Percentiles rank a stretch among this genome's conserved stretches.
Conservation (phyloP, 2,888 invertebrate genomes). For the Melanchra persicariae region DNA sequence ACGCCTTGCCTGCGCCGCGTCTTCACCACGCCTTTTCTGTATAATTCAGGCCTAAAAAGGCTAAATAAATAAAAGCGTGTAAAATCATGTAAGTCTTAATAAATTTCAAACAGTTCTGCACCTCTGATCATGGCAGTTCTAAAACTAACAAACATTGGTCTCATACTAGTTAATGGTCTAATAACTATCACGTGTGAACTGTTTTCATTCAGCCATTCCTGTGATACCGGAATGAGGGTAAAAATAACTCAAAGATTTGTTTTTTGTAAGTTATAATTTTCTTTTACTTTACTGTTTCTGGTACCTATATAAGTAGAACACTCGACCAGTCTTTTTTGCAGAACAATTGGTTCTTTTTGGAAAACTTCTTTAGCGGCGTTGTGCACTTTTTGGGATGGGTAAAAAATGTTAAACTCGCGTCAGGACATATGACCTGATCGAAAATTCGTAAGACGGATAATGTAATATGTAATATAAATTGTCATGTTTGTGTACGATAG, state of each 20-base stretch:
- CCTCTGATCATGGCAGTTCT: slow-evolving; percentile 53
- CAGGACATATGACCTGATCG: too few species aligned
- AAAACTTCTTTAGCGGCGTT: too few species aligned
- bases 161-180: slow-evolving; percentile 21
- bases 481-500: too few species aligned
- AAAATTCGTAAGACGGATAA: too few species aligned
- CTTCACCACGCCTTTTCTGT: too few species aligned
- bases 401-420: too few species aligned
- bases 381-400: too few species aligned
- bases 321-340: not conserved
- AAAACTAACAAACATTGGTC: slow-evolving; percentile 38
- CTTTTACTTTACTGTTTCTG: not conserved
- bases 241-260: slow-evolving; percentile 61
- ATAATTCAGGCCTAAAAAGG: too few species aligned
- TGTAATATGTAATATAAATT: too few species aligned
- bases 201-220: slow-evolving; percentile 72
- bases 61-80: too few species aligned
- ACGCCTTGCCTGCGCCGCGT: too few species aligned
- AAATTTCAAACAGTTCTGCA: slow-evolving; percentile 42
- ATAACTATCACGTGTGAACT: slow-evolving; percentile 65
- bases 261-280: slow-evolving; percentile 74
- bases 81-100: not conserved
- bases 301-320: too few species aligned
- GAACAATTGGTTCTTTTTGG: not conserved
- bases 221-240: slow-evolving; percentile 76